These are phyloP conservation scores for Ylistrum balloti DNA, from an alignment of 1,140 invertebrate genomes.

Conservation along the genomic window DNA sequence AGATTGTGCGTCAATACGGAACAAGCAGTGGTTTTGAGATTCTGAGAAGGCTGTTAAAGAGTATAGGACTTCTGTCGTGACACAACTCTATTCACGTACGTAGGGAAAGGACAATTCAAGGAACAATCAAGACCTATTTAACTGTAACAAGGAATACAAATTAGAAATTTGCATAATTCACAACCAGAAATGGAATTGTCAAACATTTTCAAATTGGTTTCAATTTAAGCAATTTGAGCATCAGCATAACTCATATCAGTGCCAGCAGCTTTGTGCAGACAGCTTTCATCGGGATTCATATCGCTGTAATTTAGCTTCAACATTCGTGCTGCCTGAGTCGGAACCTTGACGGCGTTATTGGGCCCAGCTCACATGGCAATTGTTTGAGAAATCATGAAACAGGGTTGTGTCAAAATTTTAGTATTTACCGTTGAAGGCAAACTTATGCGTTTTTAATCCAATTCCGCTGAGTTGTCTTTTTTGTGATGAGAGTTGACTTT, in stretches of 20 bases:
- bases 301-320: background rate
- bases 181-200: conserved; percentile 15
- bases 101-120: conserved; percentile 23
- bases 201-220: conserved; percentile 24
- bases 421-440: background rate
- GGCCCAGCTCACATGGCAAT: background rate
- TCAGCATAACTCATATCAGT: conserved; percentile 25
- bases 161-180: conserved; percentile 30
- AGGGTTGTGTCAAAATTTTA: background rate
- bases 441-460: conserved; percentile 17
- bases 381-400: background rate
- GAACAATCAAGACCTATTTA: background rate
- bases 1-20: too few relatives aligned
- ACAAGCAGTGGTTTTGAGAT: too few relatives aligned
- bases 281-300: conserved; percentile 5
- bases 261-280: background rate
- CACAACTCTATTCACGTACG: background rate
- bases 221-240: background rate
- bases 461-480: background rate
- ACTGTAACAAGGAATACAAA: conserved; percentile 34
- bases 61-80: background rate
- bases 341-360: background rate
- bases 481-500: background rate
- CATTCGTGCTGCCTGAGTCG: background rate
- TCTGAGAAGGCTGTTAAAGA: background rate